Percentiles rank a stretch among this genome's conserved stretches.
These are phyloP conservation scores for Nicator chloris DNA, from an alignment of 2,113 vertebrate species.

Conservation along the genomic window DNA sequence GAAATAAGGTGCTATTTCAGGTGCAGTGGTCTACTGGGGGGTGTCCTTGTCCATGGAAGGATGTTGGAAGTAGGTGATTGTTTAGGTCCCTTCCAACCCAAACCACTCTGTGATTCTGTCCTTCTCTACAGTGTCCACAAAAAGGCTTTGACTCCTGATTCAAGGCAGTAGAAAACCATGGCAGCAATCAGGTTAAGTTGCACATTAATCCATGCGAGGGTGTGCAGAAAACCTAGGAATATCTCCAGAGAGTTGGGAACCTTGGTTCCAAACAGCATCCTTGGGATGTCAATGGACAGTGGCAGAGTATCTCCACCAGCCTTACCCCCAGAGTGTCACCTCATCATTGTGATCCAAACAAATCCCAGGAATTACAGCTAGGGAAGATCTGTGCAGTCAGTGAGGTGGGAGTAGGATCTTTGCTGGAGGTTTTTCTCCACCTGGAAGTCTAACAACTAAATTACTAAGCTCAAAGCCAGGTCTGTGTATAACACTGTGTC, in stretches of 20 bases:
- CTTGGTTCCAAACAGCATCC: neutral
- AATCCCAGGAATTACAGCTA: neutral
- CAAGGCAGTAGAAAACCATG: neutral
- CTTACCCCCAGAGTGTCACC: neutral
- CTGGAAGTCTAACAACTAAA: neutral
- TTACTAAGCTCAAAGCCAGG: neutral
- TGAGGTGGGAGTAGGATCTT: neutral
- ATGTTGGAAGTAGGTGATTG: neutral
- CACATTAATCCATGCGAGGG: accelerated
- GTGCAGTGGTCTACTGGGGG: neutral
- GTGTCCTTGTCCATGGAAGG: neutral
- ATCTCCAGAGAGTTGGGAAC: neutral
- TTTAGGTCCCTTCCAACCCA: neutral
- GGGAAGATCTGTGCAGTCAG: neutral
- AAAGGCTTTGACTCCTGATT: neutral
- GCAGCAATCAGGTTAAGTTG: neutral
- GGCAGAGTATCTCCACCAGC: neutral
- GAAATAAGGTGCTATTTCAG: neutral
- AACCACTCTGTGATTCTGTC: neutral
- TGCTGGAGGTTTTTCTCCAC: neutral
- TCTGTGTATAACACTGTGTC: neutral
- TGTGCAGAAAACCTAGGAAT: neutral
- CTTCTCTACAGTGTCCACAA: neutral
- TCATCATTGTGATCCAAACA: neutral
- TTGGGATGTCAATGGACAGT: neutral